These are phyloP conservation scores for Aptenodytes patagonicus DNA, from an alignment of 2,113 vertebrate species.

Conservation along the genomic window DNA sequence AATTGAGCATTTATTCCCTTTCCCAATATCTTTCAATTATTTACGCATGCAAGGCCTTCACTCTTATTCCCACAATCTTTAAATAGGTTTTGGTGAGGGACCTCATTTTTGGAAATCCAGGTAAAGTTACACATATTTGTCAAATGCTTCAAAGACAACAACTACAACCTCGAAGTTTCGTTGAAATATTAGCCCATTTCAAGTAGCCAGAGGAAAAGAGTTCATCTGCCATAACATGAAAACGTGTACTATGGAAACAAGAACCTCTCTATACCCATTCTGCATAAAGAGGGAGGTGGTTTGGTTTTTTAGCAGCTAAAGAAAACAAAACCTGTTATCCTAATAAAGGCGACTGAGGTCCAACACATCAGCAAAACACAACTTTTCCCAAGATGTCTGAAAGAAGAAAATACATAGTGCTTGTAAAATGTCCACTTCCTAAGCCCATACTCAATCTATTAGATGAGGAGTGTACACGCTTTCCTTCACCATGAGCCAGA, in stretches of 20 bases:
- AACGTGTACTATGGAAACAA: not conserved
- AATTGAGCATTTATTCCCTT: not conserved
- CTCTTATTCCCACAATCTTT: not conserved
- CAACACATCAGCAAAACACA: not conserved
- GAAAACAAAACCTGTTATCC: not conserved
- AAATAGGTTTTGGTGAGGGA: not conserved
- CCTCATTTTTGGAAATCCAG: not conserved
- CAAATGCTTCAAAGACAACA: not conserved
- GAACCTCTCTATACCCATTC: not conserved
- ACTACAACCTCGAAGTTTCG: accelerated
- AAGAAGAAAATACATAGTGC: not conserved
- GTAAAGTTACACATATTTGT: not conserved
- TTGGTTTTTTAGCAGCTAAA: not conserved
- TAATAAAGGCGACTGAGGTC: not conserved
- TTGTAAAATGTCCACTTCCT: not conserved
- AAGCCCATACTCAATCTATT: not conserved
- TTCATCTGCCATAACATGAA: not conserved
- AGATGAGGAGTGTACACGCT: accelerated
- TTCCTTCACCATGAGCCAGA: accelerated
- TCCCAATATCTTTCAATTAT: accelerated
- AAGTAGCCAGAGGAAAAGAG: not conserved
- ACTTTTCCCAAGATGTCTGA: not conserved
- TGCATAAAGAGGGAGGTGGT: not conserved
- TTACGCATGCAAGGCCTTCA: accelerated
- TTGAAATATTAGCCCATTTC: not conserved